These are phyloP conservation scores for Myripristis murdjan DNA, from an alignment of 2,797 vertebrate species.

Conservation along the genomic window DNA sequence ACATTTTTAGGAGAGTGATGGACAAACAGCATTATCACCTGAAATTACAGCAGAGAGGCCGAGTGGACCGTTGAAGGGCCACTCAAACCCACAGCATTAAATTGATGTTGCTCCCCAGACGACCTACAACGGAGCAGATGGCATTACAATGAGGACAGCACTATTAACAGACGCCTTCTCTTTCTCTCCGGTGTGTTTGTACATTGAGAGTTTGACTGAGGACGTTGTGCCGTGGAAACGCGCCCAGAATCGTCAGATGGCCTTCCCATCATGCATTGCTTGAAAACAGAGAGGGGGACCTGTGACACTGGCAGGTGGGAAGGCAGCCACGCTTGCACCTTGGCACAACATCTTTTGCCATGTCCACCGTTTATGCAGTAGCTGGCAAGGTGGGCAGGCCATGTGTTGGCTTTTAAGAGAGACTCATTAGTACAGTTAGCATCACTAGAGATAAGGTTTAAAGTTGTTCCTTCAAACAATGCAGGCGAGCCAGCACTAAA, in stretches of 20 bases:
- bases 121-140: conserved; percentile 49
- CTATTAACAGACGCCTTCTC: conserved; percentile 39
- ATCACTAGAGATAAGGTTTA: conserved; percentile 31
- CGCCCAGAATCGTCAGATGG: conserved; percentile 70
- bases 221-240: conserved; percentile 40
- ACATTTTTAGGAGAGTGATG: conserved; percentile 29
- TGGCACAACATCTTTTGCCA: conserved; percentile 65
- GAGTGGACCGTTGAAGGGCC: conserved; percentile 28
- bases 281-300: conserved; percentile 41
- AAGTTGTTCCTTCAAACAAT: conserved; percentile 3
- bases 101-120: conserved; percentile 55
- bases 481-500: neutral
- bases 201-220: conserved; percentile 27
- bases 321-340: conserved; percentile 60
- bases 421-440: conserved; percentile 51
- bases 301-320: conserved; percentile 68
- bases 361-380: conserved; percentile 62
- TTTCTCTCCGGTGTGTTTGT: conserved; percentile 1
- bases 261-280: conserved; percentile 63
- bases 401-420: conserved; percentile 64
- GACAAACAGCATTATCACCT: conserved; percentile 54
- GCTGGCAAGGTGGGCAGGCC: conserved; percentile 53
- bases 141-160: conserved; percentile 47
- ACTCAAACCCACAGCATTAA: conserved; percentile 37
- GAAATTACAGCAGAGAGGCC: conserved; percentile 30